Percentiles rank a stretch among this genome's conserved stretches.
These are phyloP conservation scores for Hyles lineata DNA, from an alignment of 2,888 invertebrate genomes.

Conservation along the genomic window DNA sequence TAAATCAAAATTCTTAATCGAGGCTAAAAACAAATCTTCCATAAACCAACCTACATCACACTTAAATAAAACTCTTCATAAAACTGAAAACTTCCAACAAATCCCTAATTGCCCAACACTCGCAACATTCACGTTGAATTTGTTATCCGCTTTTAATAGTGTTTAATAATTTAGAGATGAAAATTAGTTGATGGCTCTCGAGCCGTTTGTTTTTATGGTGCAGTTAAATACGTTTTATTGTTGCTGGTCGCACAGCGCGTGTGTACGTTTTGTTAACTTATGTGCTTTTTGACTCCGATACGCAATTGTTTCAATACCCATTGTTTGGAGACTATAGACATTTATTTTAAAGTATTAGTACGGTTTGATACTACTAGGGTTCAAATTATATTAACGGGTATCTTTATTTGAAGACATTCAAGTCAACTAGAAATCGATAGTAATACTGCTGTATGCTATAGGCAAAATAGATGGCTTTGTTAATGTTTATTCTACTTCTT, in stretches of 20 bases:
- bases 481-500: too few relatives aligned
- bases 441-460: too few relatives aligned
- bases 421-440: too few relatives aligned
- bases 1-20: too few relatives aligned
- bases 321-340: not conserved
- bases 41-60: too few relatives aligned
- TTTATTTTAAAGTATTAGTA: too few relatives aligned
- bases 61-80: not conserved
- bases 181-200: slow-evolving; percentile 40
- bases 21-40: too few relatives aligned
- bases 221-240: slow-evolving; percentile 34
- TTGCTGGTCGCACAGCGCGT: slow-evolving; percentile 15
- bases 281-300: slow-evolving; percentile 15
- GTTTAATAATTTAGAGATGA: slow-evolving; percentile 44
- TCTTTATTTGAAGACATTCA: too few relatives aligned
- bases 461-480: too few relatives aligned
- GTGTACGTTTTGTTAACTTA: slow-evolving; percentile 25
- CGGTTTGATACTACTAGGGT: too few relatives aligned
- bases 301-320: not conserved
- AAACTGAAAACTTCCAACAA: not conserved
- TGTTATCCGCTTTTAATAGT: slow-evolving; percentile 42
- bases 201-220: slow-evolving; percentile 40
- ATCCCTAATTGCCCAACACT: slow-evolving; percentile 28
- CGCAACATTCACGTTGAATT: slow-evolving; percentile 42
- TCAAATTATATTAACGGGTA: too few relatives aligned